Percentiles rank a stretch among this genome's conserved stretches.
Conservation (phyloP, 1,140 invertebrate genomes). For the Colletes latitarsis region DNA sequence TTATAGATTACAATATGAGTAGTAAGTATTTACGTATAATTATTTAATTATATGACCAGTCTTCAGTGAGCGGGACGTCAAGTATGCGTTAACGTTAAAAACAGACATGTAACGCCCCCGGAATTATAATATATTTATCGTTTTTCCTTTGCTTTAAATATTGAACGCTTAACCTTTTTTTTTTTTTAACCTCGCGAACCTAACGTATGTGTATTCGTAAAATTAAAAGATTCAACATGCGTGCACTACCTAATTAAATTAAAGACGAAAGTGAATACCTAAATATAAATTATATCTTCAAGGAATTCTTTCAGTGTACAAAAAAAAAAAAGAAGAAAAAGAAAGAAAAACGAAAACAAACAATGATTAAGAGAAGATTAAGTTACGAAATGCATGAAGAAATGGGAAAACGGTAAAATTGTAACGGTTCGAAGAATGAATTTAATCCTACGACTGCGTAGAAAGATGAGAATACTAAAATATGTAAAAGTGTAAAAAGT, state of each 20-base stretch:
- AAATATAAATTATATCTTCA: constrained; percentile 37
- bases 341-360: constrained; percentile 32
- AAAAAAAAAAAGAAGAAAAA: constrained; percentile 35
- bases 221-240: constrained; percentile 50
- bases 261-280: constrained; percentile 53
- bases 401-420: neutral
- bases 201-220: constrained; percentile 43
- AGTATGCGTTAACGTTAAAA: constrained; percentile 59
- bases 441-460: neutral
- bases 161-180: constrained; percentile 55
- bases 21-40: constrained; percentile 73
- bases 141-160: constrained; percentile 55
- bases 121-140: constrained; percentile 64
- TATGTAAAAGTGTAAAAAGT: constrained; percentile 34
- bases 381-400: constrained; percentile 22
- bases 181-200: constrained; percentile 25
- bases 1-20: constrained; percentile 62
- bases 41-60: constrained; percentile 79
- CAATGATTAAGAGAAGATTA: neutral
- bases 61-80: constrained; percentile 74
- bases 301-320: constrained; percentile 27
- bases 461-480: constrained; percentile 13
- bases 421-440: neutral
- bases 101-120: constrained; percentile 62
- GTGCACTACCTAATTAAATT: constrained; percentile 70